Evolutionary conservation across 1,140 invertebrate genomes (phyloP).

Genomic region (Drosophila sechellia): DNA sequence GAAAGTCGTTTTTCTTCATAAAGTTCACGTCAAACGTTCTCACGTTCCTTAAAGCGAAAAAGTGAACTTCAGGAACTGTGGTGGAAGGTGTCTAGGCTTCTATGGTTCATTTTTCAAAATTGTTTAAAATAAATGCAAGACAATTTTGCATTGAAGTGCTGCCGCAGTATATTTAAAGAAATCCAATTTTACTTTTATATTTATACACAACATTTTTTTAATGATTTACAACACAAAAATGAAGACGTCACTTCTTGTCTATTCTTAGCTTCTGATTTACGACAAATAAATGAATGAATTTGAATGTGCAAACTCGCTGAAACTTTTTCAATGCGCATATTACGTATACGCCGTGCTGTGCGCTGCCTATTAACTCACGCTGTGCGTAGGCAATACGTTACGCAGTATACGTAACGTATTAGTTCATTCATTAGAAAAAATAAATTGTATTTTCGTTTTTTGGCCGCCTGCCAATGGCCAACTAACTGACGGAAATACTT

Average conservation of each 20-base stretch:
- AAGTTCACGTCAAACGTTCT: slow-evolving; percentile 17
- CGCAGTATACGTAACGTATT: slow-evolving; percentile 1
- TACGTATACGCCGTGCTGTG: slow-evolving; percentile 69
- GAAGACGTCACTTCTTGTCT: slow-evolving; percentile 29
- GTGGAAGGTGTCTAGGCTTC: slow-evolving; percentile 1
- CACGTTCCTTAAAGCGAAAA: neutral
- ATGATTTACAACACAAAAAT: neutral
- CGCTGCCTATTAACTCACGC: slow-evolving; percentile 61
- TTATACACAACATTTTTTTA: neutral
- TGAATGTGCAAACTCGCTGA: slow-evolving; percentile 25
- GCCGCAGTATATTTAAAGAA: neutral
- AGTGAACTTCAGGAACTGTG: neutral
- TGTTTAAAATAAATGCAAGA: neutral
- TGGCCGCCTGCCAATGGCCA: slow-evolving; percentile 58
- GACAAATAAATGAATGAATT: slow-evolving; percentile 54
- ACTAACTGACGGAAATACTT: slow-evolving; percentile 32
- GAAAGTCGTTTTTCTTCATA: slow-evolving; percentile 14
- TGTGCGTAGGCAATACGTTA: slow-evolving; percentile 52
- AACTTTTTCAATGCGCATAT: slow-evolving; percentile 50
- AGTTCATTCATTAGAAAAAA: slow-evolving; percentile 77
- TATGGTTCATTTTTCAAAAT: neutral
- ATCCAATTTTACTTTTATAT: neutral
- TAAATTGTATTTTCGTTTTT: slow-evolving; percentile 60
- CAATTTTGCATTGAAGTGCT: neutral
- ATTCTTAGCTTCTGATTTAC: slow-evolving; percentile 34